Evolutionary conservation across 2,797 vertebrate species (phyloP), one percentile per base, ranked within the genome.

Genomic region (Micrastur ruficollis): DNA sequence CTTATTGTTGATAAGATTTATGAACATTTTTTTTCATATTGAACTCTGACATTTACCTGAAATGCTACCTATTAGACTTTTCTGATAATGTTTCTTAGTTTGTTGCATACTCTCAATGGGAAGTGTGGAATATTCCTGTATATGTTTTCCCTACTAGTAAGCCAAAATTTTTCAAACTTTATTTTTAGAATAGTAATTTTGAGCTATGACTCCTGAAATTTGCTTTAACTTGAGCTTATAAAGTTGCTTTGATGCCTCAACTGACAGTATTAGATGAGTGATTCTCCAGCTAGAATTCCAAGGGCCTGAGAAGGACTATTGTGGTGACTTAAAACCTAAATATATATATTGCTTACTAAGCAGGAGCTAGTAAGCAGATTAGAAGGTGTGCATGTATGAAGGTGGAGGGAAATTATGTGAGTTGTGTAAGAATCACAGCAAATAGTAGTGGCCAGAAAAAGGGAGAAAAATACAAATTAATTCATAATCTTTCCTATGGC

Each of bases 201-300:
- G 46, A 93, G 27, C 36, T 65, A 36, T 73, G 81, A 81, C 89
- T 92, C 87, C 68, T 91, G 92, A 92, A 81, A 89, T 85, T 84
- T 91, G 16, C 66, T 93, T 94, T 92, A 62, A 61, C 31, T 42
- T 70, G 47, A 72, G 15, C 5, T 79, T 73, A 61, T 12, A 5
- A 76, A 79, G 12, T 75, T 89, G 42, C 71, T 82, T 66, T 68
- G 55, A 50, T 70, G 12, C 38, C 52, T 91, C 40, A 80, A 2
- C 29, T 83, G 63, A 21, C 31, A 80, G 5, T 40, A 36, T 55
- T 32, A 56, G 62, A 58, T 18, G 17, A 85, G 6, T 34, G n/a
- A 14, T 90, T 85, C 50, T 56, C 50, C 42, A 76, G 31, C 12
- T 82, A 49, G 55, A 52, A 52, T 73, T 89, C 27, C 34, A 82